These are phyloP conservation scores for Ameiurus melas DNA, from an alignment of 2,113 vertebrate genomes.

Conservation along the genomic window DNA sequence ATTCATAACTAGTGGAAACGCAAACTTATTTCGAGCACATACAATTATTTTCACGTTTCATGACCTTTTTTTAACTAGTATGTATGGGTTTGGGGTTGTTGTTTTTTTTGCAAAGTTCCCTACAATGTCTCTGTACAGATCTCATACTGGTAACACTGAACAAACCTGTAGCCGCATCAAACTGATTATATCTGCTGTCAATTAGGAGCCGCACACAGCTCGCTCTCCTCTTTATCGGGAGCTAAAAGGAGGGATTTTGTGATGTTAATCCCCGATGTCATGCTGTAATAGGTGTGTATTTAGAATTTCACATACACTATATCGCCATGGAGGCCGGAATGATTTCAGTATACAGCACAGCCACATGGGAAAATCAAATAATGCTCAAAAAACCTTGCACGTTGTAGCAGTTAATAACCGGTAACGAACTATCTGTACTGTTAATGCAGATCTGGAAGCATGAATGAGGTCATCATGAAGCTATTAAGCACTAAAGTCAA, in stretches of 20 bases:
- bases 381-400: not conserved
- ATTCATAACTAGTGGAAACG: no score
- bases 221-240: no score
- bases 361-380: not conserved
- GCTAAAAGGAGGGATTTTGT: not conserved
- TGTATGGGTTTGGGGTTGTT: no score
- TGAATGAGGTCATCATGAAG: not conserved
- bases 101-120: no score
- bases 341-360: not conserved
- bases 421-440: not conserved
- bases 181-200: no score
- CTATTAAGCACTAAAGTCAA: constrained; percentile 10
- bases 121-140: no score
- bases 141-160: no score
- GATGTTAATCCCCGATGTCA: not conserved
- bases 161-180: no score
- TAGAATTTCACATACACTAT: not conserved
- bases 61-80: no score
- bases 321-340: not conserved
- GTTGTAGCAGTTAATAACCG: not conserved
- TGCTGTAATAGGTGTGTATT: not conserved
- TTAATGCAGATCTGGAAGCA: not conserved
- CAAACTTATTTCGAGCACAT: no score
- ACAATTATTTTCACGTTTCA: no score
- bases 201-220: no score